These are phyloP conservation scores for Chaetoderma sp. DNA, from an alignment of 2,888 invertebrate genomes.

Conservation along the genomic window DNA sequence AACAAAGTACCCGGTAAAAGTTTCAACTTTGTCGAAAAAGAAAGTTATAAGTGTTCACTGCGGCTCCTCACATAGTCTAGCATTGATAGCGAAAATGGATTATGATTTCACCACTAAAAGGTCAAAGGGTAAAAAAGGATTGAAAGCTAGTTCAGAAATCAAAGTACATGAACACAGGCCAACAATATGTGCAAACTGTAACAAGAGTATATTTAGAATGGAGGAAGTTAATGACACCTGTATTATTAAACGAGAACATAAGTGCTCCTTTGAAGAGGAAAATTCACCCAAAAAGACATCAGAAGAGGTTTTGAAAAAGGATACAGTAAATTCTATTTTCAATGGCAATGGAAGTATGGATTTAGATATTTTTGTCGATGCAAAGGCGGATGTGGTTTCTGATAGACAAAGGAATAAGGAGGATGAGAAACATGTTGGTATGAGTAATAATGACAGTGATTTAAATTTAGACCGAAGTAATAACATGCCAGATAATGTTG, in stretches of 20 bases:
- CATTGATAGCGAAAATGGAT: constrained; percentile 44
- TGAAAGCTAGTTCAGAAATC: constrained; percentile 20
- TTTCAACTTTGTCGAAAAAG: constrained; percentile 50
- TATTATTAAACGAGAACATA: constrained; percentile 49
- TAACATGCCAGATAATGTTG: no score
- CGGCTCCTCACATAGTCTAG: constrained; percentile 62
- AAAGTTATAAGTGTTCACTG: constrained; percentile 57
- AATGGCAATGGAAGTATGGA: no score
- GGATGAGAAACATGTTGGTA: no score
- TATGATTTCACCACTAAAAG: background rate
- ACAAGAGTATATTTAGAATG: constrained; percentile 53
- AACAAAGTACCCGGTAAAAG: constrained; percentile 41
- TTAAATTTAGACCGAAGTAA: no score
- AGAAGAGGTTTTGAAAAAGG: no score
- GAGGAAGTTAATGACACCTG: constrained; percentile 50
- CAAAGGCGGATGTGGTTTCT: no score
- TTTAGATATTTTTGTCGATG: no score
- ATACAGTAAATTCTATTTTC: no score
- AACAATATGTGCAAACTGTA: constrained; percentile 51
- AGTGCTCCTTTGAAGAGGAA: no score
- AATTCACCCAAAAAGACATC: background rate
- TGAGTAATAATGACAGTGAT: no score
- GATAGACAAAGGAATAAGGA: no score
- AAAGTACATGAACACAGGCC: constrained; percentile 36
- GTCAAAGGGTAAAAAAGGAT: constrained; percentile 5